These are phyloP conservation scores for Beaufortia kweichowensis DNA, from an alignment of 2,113 vertebrate species.

Conservation along the genomic window DNA sequence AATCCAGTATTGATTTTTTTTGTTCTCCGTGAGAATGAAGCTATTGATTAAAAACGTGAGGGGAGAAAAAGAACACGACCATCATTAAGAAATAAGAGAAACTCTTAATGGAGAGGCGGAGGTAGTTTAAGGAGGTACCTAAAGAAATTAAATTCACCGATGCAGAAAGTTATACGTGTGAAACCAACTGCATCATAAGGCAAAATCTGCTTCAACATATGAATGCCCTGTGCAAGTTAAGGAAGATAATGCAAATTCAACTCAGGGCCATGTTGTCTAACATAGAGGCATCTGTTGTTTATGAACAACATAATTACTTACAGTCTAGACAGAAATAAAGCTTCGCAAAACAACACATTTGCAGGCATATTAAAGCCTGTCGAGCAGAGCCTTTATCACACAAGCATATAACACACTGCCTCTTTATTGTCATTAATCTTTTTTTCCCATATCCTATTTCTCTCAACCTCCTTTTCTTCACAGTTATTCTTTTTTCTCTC, in stretches of 20 bases:
- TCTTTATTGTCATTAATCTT: background rate
- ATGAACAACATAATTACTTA: conserved; percentile 32
- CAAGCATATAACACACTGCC: background rate
- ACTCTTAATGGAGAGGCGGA: conserved; percentile 44
- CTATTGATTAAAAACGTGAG: conserved; percentile 43
- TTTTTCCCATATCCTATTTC: background rate
- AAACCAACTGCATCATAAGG: conserved; percentile 9
- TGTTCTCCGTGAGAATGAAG: conserved; percentile 13
- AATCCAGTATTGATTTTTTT: conserved; percentile 63
- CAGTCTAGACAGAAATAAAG: conserved; percentile 29
- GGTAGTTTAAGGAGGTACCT: conserved; percentile 45
- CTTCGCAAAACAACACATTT: conserved; percentile 23
- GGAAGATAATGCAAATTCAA: conserved; percentile 20
- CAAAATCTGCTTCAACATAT: conserved; percentile 26
- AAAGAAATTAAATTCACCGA: conserved; percentile 13
- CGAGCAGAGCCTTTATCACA: background rate
- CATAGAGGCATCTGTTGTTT: conserved; percentile 33
- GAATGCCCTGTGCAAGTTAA: conserved; percentile 26
- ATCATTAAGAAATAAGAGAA: conserved; percentile 58
- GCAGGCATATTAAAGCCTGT: conserved; percentile 3
- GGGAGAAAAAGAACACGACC: conserved; percentile 53
- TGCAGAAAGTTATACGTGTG: conserved; percentile 21
- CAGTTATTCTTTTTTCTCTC: background rate
- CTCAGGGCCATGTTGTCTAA: conserved; percentile 1
- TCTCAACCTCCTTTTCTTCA: too few relatives aligned